Conservation (phyloP, 2,797 vertebrate species). For the Schizopygopsis malacanthus region DNA sequence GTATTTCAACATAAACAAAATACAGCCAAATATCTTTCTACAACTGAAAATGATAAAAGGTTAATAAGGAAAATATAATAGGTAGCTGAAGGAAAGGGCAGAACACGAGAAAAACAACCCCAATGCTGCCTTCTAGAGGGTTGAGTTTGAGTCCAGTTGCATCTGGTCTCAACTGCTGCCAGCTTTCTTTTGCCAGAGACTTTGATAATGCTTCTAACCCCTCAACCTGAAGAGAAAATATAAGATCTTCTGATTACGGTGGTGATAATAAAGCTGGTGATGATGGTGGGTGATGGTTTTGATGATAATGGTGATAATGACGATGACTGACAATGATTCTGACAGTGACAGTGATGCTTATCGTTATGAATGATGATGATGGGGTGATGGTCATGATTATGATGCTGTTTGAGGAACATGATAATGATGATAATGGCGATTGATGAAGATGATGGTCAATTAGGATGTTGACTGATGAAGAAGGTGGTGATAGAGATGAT, state of each 20-base stretch:
- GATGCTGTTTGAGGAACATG: background rate
- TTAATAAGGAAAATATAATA: slow-evolving; percentile 31
- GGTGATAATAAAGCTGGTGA: background rate
- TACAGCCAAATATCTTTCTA: slow-evolving; percentile 20
- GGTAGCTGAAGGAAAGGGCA: background rate
- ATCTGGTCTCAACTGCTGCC: background rate
- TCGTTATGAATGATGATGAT: background rate
- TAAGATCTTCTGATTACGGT: background rate
- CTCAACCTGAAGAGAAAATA: background rate
- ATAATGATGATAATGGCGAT: background rate
- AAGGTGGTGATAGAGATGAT: background rate
- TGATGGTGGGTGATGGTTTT: background rate
- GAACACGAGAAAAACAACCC: background rate
- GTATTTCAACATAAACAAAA: slow-evolving; percentile 23
- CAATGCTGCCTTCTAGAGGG: background rate
- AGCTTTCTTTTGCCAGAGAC: background rate
- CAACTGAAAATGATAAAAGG: slow-evolving; percentile 22
- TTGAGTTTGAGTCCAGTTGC: background rate
- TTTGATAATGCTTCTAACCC: background rate
- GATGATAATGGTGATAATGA: background rate
- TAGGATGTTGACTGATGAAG: background rate
- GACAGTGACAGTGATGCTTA: background rate
- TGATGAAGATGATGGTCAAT: background rate
- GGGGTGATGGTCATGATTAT: background rate
- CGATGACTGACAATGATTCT: background rate